Evolutionary conservation across 53 echinoderm and acorn worm genomes (phyloP), one percentile per base, ranked within the genome.

Genomic region (Zoroaster sp.): DNA sequence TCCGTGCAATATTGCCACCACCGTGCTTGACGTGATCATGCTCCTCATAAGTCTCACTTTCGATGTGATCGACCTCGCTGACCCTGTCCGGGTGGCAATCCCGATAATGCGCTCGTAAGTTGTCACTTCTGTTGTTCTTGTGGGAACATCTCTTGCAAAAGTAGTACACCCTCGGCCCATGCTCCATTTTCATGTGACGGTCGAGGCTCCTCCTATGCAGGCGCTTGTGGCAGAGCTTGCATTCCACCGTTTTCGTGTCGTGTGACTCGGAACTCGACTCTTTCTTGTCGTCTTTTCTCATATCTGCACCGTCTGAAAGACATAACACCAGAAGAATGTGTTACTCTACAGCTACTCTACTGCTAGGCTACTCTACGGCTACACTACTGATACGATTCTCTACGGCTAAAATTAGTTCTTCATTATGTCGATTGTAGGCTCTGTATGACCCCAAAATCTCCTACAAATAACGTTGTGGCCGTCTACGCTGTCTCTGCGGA

Each of bases 201-300:
- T 80, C 80, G 7, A 65, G 39, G 65, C 80, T 40, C n/a, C 65
- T 51, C 66, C 13, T 80, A 2, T 63, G 80, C 63, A 80, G 14
- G 17, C 4, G 5, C 40, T 18, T 40, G 15, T 66, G 65, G 14
- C 80, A 80, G 20, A 63, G 18, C 2, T 63, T 63, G 31, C 80
- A 80, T 65, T 80, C 66, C 42, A 65, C 80, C 39, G n/a, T n/a
- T n/a, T 21, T 28, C 11, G 1, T 35, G 15, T 41, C 39, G 3
- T 65, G 12, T 40, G 30, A 9, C n/a, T 18, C 40, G 11, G 9
- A n/a, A 23, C 17, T 6, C 21, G 55, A 7, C 66, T 40, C 40
- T 39, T 3, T 17, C 42, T 65, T 66, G 40, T 21, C 28, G 36
- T 21, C 13, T 18, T 23, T 40, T 40, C 66, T 11, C 38, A 59